Evolutionary conservation across 2,113 vertebrate species (phyloP).

Genomic region (Indri indri): DNA sequence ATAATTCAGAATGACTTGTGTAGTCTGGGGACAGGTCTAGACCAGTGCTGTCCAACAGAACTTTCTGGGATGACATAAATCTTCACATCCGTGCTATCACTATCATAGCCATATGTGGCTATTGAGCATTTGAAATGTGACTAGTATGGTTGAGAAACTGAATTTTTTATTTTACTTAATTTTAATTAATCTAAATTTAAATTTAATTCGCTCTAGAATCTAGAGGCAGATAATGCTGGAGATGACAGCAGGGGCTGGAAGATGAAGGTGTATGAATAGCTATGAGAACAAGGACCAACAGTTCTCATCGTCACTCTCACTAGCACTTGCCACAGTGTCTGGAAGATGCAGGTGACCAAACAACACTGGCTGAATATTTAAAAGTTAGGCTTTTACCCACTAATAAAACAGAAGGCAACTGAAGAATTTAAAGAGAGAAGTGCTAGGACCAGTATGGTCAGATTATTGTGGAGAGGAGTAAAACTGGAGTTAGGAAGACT

Average conservation of each 20-base stretch:
- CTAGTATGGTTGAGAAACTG: neutral
- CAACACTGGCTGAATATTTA: neutral
- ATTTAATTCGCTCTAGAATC: conserved; percentile 5
- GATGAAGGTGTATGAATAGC: neutral
- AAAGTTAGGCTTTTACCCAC: neutral
- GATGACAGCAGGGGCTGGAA: neutral
- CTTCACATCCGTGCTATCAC: neutral
- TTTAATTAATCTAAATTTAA: neutral
- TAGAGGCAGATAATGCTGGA: neutral
- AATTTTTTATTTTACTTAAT: neutral
- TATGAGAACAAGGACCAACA: neutral
- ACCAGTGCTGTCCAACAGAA: neutral
- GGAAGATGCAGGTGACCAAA: neutral
- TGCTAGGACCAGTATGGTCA: neutral
- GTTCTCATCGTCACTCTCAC: neutral
- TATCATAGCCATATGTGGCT: neutral
- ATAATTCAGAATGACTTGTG: neutral
- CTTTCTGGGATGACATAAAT: neutral
- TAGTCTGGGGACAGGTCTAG: neutral
- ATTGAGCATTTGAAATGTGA: neutral
- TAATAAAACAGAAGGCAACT: neutral
- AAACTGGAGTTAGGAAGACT: neutral
- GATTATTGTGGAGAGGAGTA: neutral
- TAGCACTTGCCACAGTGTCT: neutral
- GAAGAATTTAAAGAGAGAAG: conserved; percentile 24